These are phyloP conservation scores for Drosophila mayri DNA, from an alignment of 1,140 invertebrate species.

Conservation along the genomic window DNA sequence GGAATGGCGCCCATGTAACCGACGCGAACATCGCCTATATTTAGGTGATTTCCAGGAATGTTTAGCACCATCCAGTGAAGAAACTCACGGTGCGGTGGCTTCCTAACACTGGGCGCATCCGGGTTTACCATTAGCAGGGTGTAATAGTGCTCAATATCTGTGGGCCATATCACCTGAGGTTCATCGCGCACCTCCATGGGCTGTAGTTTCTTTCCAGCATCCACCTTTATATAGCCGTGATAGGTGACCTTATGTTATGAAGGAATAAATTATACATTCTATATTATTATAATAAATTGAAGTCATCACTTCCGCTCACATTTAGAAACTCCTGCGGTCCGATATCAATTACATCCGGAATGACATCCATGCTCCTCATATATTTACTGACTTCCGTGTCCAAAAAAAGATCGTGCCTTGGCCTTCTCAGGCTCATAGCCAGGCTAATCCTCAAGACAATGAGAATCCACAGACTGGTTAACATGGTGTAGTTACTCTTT, in stretches of 20 bases:
- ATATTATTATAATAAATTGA: no score
- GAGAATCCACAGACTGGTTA: conserved; percentile 5
- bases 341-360: conserved; percentile 76
- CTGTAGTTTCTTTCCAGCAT: conserved; percentile 89
- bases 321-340: conserved; percentile 79
- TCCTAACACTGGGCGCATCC: conserved; percentile 88
- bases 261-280: not conserved
- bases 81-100: conserved; percentile 92
- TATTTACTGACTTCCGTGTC: conserved; percentile 71
- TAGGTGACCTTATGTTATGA: conserved; percentile 84
- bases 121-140: conserved; percentile 89
- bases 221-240: conserved; percentile 86
- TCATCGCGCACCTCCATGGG: conserved; percentile 89
- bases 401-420: not conserved
- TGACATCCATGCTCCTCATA: conserved; percentile 64
- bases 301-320: conserved; percentile 33
- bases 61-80: conserved; percentile 97
- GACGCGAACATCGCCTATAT: conserved; percentile 91
- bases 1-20: conserved; percentile 95
- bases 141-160: conserved; percentile 87
- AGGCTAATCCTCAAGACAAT: not conserved
- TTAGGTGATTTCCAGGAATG: conserved; percentile 91
- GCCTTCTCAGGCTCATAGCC: not conserved
- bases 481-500: conserved; percentile 18
- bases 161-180: conserved; percentile 89